Evolutionary conservation across 2,113 vertebrate species (phyloP).

Genomic region (Geococcyx californianus): DNA sequence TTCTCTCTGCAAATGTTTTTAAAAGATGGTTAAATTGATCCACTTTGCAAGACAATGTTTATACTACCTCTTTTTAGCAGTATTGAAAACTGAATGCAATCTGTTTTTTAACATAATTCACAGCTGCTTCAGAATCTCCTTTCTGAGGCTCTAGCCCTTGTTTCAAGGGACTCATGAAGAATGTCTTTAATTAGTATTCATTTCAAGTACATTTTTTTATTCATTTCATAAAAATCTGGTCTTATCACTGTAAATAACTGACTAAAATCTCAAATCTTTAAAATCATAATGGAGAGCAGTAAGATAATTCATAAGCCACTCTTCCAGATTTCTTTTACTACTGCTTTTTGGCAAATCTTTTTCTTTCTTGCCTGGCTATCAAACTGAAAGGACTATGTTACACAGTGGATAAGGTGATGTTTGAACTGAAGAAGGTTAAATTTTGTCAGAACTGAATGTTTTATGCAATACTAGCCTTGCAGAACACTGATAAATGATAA

Average conservation of each 20-base stretch:
- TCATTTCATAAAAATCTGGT: conserved; percentile 15
- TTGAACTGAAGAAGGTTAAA: not conserved
- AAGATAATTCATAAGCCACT: not conserved
- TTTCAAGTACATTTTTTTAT: conserved; percentile 25
- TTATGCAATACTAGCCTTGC: not conserved
- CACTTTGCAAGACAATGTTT: conserved; percentile 11
- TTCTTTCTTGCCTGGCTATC: not conserved
- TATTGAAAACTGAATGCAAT: not conserved
- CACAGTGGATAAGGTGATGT: not conserved
- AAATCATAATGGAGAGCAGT: not conserved
- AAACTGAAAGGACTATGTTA: not conserved
- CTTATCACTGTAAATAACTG: not conserved
- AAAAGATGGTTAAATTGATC: not conserved
- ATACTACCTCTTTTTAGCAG: conserved; percentile 5
- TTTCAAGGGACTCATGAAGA: not conserved
- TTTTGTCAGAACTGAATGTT: not conserved
- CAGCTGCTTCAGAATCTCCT: conserved; percentile 22
- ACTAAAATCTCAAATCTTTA: not conserved
- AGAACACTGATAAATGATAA: not conserved
- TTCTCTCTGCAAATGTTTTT: not conserved
- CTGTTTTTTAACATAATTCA: conserved; percentile 18
- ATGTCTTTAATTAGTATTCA: conserved; percentile 20
- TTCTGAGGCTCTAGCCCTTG: not conserved
- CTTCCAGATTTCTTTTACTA: not conserved
- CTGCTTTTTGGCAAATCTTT: not conserved